Evolutionary conservation across 1,140 invertebrate genomes (phyloP).

Genomic region (Apis dorsata): DNA sequence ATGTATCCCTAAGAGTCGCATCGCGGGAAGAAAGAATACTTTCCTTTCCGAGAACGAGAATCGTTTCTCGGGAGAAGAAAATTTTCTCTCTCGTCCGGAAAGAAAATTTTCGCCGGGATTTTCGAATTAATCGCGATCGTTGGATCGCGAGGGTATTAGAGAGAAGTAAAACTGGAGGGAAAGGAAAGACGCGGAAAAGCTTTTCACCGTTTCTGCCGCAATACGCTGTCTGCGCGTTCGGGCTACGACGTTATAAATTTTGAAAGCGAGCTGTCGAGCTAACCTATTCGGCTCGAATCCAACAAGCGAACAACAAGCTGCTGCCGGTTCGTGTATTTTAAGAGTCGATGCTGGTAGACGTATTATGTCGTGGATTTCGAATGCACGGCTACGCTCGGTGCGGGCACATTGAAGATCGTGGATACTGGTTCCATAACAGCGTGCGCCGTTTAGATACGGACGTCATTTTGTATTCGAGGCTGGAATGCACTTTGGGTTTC

Average conservation of each 20-base stretch:
- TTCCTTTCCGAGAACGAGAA: too few relatives aligned
- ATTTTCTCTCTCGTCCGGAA: too few relatives aligned
- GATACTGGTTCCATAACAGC: conserved; percentile 53
- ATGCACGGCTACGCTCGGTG: conserved; percentile 45
- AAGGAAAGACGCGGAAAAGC: not conserved
- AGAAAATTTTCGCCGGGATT: too few relatives aligned
- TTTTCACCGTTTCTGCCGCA: not conserved
- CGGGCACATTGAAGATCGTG: conserved; percentile 58
- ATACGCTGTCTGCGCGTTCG: not conserved
- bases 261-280: conserved; percentile 34
- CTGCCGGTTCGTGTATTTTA: conserved; percentile 54
- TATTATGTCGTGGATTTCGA: conserved; percentile 61
- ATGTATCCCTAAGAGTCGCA: too few relatives aligned
- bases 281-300: conserved; percentile 57
- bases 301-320: conserved; percentile 30
- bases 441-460: conserved; percentile 59
- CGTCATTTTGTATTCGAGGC: conserved; percentile 56
- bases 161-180: not conserved
- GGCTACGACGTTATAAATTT: conserved; percentile 47
- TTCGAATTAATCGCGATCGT: too few relatives aligned
- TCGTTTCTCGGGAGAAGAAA: too few relatives aligned
- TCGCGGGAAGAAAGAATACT: too few relatives aligned
- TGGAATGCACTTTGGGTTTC: conserved; percentile 56
- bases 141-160: too few relatives aligned
- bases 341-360: conserved; percentile 58